Base-by-base conservation (phyloP, 64 coral and sea anemone species). In the Pocillopora verrucosa region DNA sequence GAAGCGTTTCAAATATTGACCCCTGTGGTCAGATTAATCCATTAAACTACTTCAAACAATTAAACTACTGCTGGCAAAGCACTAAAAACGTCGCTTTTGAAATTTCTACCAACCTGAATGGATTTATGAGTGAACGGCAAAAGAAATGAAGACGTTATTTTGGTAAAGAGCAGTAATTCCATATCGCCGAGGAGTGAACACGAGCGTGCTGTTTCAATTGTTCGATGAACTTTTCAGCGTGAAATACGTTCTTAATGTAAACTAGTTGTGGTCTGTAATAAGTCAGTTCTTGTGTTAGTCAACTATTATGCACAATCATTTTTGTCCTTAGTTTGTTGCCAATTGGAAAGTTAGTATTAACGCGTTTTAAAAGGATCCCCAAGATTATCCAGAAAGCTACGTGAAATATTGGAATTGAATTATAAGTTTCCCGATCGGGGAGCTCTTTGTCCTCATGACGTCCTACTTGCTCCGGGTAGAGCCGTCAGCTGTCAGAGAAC, bases 401-500 rank as follows among this genome's bases (percentile, higher is more conserved):
- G 41, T 7, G 41, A 51, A 51, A 51, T 79, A 30, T 72, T 16
- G 56, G 65, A 36, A 59, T 30, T 30, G 30, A 30, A 30, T 30
- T 30, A 30, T 30, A 63, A 62, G 67, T 11, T 26, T 11, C 57
- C 41, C 34, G 26, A 65, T 85, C 61, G 82, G 63, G 16, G 7
- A 11, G 65, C n/a, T 85, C 82, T 85, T 85, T 85, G 82, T 85
- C 65, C 65, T 26, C 10, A 26, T 22, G 82, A 85, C 82, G 82
- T 85, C 82, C 36, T 85, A 38, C 82, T 65, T 72, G 82, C 20
- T 85, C 65, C 12, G 62, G 64, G 36, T 72, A 26, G 63, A 72
- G 37, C 65, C 82, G 82, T 85, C 82, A 85, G 82, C 79, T 60
- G 82, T 80, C 90, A 51, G 74, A 36, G 80, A 26, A 79, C 75